phyloP scores from a whole-genome alignment of 1,140 invertebrate species.

The Drosophila bocqueti region DNA sequence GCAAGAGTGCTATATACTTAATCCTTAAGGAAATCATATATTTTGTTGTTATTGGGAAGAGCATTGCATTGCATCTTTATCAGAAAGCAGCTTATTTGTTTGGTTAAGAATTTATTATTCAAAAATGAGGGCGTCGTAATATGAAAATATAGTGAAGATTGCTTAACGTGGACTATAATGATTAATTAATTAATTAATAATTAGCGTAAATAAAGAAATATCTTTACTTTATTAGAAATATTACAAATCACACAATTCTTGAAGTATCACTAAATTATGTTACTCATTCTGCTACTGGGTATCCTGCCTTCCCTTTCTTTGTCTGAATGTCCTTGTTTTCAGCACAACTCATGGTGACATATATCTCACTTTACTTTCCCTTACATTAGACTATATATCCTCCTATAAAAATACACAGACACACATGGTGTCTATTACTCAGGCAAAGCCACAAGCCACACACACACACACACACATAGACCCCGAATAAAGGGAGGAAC shows the following conservation, averaged over 20 bases:
- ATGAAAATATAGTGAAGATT: too few relatives aligned
- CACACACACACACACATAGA: not conserved
- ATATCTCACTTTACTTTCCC: conserved; percentile 47
- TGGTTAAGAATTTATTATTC: not conserved
- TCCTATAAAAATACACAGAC: conserved; percentile 1
- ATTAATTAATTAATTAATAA: too few relatives aligned
- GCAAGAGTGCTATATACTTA: not conserved
- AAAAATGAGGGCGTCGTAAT: too few relatives aligned
- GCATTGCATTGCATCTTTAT: too few relatives aligned
- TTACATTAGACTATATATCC: conserved; percentile 11
- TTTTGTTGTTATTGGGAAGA: not conserved
- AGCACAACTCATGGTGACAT: conserved; percentile 40
- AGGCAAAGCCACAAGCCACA: conserved; percentile 33
- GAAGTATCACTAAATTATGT: not conserved
- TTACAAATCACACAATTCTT: not conserved
- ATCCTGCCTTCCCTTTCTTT: conserved; percentile 8
- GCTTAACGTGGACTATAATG: too few relatives aligned
- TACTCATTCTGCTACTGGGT: conserved; percentile 8
- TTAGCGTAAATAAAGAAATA: not conserved
- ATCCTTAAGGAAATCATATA: not conserved
- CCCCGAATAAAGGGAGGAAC: conserved; percentile 4
- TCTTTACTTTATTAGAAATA: not conserved
- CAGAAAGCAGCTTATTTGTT: too few relatives aligned
- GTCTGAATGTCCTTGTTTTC: not conserved
- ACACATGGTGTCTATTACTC: conserved; percentile 54